A percentile compares a stretch with the other conserved stretches of the same genome.
phyloP scores from a whole-genome alignment of 2,888 invertebrate genomes.

The Portevinia maculata region DNA sequence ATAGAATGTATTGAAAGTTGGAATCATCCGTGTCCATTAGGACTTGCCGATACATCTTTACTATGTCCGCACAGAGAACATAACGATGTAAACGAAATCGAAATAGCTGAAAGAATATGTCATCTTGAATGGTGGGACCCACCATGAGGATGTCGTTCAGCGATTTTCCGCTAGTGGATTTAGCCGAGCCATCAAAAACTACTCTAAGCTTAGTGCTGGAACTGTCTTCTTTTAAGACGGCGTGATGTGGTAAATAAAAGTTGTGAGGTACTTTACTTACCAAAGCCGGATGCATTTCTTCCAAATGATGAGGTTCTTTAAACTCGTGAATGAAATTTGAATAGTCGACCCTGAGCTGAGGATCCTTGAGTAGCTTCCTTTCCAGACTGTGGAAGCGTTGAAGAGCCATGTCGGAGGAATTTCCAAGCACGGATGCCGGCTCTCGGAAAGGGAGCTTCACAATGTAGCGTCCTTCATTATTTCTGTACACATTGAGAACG shows the following conservation, averaged over 20 bases:
- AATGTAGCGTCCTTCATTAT: too few relatives aligned
- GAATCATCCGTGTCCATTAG: constrained; percentile 8
- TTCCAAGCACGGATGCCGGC: too few relatives aligned
- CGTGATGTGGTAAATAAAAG: constrained; percentile 35
- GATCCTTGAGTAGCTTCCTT: too few relatives aligned
- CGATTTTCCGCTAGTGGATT: constrained; percentile 36
- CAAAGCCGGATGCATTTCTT: too few relatives aligned
- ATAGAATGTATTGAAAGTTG: constrained; percentile 41
- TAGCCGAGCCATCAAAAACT: constrained; percentile 38
- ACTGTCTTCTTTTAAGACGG: constrained; percentile 37
- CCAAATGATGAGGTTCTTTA: too few relatives aligned
- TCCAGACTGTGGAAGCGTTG: too few relatives aligned
- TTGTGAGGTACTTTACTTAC: constrained; percentile 3
- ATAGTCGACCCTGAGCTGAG: too few relatives aligned
- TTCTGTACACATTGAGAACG: too few relatives aligned
- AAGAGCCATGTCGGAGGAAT: too few relatives aligned
- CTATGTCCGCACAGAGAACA: constrained; percentile 11
- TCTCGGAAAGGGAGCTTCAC: too few relatives aligned
- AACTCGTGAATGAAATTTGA: too few relatives aligned
- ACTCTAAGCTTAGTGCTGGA: constrained; percentile 52
- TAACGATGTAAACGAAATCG: constrained; percentile 29
- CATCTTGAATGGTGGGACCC: constrained; percentile 47
- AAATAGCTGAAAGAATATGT: constrained; percentile 36
- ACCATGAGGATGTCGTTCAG: constrained; percentile 48
- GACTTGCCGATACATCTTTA: constrained; percentile 40